These are phyloP conservation scores for Mustela erminea DNA, from an alignment of 2,797 vertebrate genomes.

Conservation along the genomic window DNA sequence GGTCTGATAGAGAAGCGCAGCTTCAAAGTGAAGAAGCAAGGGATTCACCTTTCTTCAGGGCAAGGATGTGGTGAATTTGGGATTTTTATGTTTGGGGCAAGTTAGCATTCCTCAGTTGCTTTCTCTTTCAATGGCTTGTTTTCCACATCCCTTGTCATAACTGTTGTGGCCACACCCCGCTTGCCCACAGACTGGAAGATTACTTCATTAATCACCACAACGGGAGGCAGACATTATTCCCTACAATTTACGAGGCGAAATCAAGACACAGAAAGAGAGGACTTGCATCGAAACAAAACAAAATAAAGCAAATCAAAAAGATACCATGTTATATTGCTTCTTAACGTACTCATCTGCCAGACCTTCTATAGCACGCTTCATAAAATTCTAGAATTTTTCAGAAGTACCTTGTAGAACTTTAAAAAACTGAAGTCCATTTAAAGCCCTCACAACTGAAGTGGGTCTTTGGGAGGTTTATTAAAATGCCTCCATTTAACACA, in stretches of 20 bases:
- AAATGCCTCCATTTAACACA: neutral
- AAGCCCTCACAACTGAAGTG: too few relatives aligned
- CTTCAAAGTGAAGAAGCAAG: neutral
- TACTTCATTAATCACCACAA: slow-evolving; percentile 5
- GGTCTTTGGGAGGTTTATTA: too few relatives aligned
- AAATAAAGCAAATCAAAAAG: neutral
- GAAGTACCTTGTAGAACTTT: neutral
- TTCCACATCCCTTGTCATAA: accelerated
- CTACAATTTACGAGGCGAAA: neutral
- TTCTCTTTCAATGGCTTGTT: neutral
- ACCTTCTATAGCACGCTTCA: neutral
- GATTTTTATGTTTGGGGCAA: too few relatives aligned
- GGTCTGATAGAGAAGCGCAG: neutral
- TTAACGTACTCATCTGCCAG: neutral
- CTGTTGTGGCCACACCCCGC: neutral
- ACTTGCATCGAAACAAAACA: neutral
- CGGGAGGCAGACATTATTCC: neutral
- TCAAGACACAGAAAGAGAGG: neutral
- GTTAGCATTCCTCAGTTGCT: too few relatives aligned
- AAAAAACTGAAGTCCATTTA: neutral
- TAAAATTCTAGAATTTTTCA: neutral
- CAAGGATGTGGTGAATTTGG: neutral
- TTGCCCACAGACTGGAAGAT: neutral
- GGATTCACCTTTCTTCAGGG: neutral
- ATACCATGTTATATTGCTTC: neutral